Base-by-base conservation (phyloP, 2,113 vertebrate genomes). In the Colistium nudipinnis region DNA sequence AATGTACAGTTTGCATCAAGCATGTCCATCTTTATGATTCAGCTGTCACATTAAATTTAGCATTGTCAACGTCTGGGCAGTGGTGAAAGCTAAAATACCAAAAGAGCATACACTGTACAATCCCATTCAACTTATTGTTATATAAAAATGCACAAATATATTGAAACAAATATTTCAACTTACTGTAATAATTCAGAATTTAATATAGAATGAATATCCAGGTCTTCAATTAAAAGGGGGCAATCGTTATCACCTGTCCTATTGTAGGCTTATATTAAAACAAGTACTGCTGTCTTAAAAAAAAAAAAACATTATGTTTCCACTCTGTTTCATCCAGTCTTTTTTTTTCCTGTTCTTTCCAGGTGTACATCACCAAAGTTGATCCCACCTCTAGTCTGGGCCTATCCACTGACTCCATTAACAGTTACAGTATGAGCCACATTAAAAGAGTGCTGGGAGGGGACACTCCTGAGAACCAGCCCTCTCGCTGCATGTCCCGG, bases 311-410 rank as follows among this genome's bases (percentile, higher is more conserved):
- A 55, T 28, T 7, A 9, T 25, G 4, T 44, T 69, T n/a, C n/a
- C n/a, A 2, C 0, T 7, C 17, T 12, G 1, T 27, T 59, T 24
- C 12, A 30, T 2, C 48, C 4, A 30, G 3, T 19, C 74, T 9
- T 44, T 7, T 4, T 59, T n/a, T 62, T 49, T 22, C 22, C 1
- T 57, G 51, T 63, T 51, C 12, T 19, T 17, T 72, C 5, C 0
- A 99, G 98, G 96, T 98, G 74, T 98, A 98, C 62, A 87, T 98
- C 44, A 92, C 94, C 39, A 96, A 97, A 86, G 95, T 99, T 90
- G 97, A 99, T 82, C 96, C 97, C 13, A 94, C 94, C 0, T 95
- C 95, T 36, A 97, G 95, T 0, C 87, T 99, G 70, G 96, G 95
- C 1, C 92, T 99, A 55, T 97, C 95, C 64, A 93, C 92, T 0